Evolutionary conservation across 2,113 vertebrate species (phyloP), one percentile per base, ranked within the genome.

Genomic region (Mirza zaza): DNA sequence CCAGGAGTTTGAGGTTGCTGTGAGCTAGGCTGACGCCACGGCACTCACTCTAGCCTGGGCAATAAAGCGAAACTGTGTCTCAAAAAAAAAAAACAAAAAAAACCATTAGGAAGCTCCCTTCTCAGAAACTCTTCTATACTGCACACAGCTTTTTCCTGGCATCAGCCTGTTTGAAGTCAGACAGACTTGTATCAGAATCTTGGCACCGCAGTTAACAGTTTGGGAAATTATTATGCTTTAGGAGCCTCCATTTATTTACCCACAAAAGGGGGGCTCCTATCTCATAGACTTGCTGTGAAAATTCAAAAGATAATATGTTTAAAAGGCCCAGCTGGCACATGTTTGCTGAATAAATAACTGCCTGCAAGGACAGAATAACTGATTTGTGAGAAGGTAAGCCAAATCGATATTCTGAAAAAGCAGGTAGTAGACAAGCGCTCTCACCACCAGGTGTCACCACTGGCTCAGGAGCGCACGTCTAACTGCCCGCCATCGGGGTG

Each of bases 401-500:
- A 93, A 36, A 67, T 39, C 34, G 84, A 45, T 18, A 8, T 29
- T 63, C 45, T 1, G 17, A 57, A 52, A 17, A 39, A 75, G 36
- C 39, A 73, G 12, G 29, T 18, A 13, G 75, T 1, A 76, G 77
- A 42, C 17, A 83, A 76, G n/a, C 20, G 27, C 84, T 73, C 85
- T 94, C 67, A 86, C 96, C 96, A 97, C 68, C 91, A 97, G 97
- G 84, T 95, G 97, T 97, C 97, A 95, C 57, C 68, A 91, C 10
- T 83, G 93, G 34, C n/a, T 48, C 82, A 23, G 77, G 10, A 95
- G 59, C 32, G 14, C 8, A 8, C 27, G 27, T 34, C 67, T 82
- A 79, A 76, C 27, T 1, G 90, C 52, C 86, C 42, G 3, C 67
- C 55, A 29, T 59, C 7, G 2, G 34, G 6, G 36, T 55, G n/a